phyloP scores from a whole-genome alignment of 2,797 vertebrate genomes.

The Sternarchorhynchus goeldii region DNA sequence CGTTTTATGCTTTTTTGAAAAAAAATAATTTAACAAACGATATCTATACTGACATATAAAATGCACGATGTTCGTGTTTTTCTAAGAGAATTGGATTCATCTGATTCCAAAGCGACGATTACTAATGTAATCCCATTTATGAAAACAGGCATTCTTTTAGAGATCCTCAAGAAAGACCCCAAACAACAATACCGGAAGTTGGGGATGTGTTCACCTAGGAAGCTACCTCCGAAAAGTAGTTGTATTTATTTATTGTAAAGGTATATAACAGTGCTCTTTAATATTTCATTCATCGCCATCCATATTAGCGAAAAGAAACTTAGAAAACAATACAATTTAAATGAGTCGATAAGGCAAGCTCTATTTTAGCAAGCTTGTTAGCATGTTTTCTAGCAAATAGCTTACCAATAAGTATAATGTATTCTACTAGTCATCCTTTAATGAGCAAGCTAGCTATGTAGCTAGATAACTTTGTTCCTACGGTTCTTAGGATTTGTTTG shows the following conservation, averaged over 20 bases:
- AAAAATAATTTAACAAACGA: slow-evolving; percentile 6
- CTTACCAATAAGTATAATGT: neutral
- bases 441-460: too few relatives aligned
- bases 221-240: slow-evolving; percentile 3
- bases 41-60: neutral
- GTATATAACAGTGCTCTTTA: neutral
- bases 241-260: slow-evolving; percentile 23
- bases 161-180: slow-evolving; percentile 15
- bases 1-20: neutral
- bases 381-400: neutral
- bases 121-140: too few relatives aligned
- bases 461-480: too few relatives aligned
- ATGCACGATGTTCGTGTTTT: neutral
- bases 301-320: neutral
- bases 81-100: neutral
- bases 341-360: too few relatives aligned
- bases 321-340: neutral
- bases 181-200: slow-evolving; percentile 31
- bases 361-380: slow-evolving; percentile 21
- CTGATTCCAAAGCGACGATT: neutral
- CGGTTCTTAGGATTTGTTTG: too few relatives aligned
- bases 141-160: neutral
- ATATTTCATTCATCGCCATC: neutral
- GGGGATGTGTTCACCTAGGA: neutral
- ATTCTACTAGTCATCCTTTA: neutral